These are phyloP conservation scores for Sclerurus mexicanus DNA, from an alignment of 2,113 vertebrate genomes.

Conservation along the genomic window DNA sequence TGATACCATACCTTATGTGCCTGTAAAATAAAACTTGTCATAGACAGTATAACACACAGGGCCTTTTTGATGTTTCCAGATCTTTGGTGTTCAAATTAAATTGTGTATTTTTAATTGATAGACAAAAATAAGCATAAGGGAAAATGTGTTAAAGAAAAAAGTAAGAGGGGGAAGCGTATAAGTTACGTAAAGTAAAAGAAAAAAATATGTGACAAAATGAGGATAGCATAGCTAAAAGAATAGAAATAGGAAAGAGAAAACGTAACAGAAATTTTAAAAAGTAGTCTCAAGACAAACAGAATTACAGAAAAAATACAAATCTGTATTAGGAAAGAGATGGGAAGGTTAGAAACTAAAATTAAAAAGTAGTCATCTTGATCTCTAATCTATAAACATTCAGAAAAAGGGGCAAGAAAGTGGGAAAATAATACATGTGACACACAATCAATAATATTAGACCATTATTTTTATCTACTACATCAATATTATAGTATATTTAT, in stretches of 20 bases:
- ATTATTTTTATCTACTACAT: background rate
- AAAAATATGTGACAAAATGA: background rate
- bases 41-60: background rate
- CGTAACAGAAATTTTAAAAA: background rate
- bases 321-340: background rate
- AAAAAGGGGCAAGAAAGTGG: background rate
- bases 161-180: fast-evolving
- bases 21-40: background rate
- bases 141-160: background rate
- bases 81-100: background rate
- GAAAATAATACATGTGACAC: background rate
- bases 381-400: background rate
- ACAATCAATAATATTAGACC: background rate
- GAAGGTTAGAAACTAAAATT: background rate
- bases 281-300: background rate
- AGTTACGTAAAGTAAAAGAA: background rate
- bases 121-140: background rate
- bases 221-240: background rate
- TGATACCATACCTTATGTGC: background rate
- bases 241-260: background rate
- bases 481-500: background rate
- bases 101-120: background rate
- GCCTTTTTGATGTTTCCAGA: background rate
- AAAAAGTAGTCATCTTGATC: background rate
- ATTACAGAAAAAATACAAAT: background rate